Evolutionary conservation across 2,797 vertebrate species (phyloP), one percentile per base, ranked within the genome.

Genomic region (Austrolebias charrua): DNA sequence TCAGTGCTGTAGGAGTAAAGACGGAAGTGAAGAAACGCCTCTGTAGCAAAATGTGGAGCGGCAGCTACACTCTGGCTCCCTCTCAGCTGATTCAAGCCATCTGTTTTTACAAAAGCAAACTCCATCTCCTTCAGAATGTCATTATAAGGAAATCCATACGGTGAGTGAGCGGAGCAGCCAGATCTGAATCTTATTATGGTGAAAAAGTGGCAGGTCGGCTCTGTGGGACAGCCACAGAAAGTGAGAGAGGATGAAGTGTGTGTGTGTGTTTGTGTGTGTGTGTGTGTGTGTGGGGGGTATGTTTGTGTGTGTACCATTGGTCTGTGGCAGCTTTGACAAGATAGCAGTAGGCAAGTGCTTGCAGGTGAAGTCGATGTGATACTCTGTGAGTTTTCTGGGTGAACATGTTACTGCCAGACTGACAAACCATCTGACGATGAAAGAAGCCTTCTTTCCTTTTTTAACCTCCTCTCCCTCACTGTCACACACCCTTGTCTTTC

Each of bases 171-270:
- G 8, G 73, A 65, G 73, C 56, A 64, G 78, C 75, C 65, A 64
- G 79, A 88, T 86, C 82, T 80, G 84, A 87, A 91, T 90, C 74
- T 66, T 81, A 89, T 90, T 91, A 88, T 84, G 76, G 85, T 87
- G 86, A 63, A 59, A 66, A 55, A 67, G 80, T 80, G 82, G 72
- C 82, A 84, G 70, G 48, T 43, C 1, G 46, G 35, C 73, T 87
- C 79, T 71, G 64, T 63, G 73, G 69, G 73, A 70, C 31, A 60
- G 11, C 64, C 63, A 57, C 24, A 62, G 66, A 68, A 55, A 76
- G 79, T 52, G 68, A 66, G 63, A 75, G 69, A 78, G 66, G 47
- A 60, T 66, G 60, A 64, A 62, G 28, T 56, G 29, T 66, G 43
- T 55, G 55, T 50, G 69, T 45, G 44, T 3, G 4, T 55, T 19